Base-by-base conservation (phyloP, 2,797 vertebrate species). In the Microctenopoma lineatum region DNA sequence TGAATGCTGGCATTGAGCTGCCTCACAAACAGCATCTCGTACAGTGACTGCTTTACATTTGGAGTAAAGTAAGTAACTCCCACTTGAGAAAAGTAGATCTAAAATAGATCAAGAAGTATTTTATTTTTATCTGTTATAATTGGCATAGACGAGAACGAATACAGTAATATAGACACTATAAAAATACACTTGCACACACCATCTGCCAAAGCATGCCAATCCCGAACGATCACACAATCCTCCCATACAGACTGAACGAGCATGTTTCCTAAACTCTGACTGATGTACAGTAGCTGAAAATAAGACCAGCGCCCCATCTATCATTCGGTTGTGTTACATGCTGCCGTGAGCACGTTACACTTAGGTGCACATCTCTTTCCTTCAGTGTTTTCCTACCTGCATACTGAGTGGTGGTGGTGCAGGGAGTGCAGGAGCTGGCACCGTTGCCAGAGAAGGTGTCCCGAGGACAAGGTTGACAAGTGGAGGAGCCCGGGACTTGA, bases 381-480 rank as follows among this genome's bases (percentile, higher is more conserved):
- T 38, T 39, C 38, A 42, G 57, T 8, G 13, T 12, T 14, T 39
- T 4, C 26, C 13, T 11, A 67, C 65, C 94, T 92, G 98, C 93
- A 73, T 96, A 99, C 15, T 97, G 95, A 25, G 90, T 93, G 79
- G 91, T 90, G 59, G 89, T 92, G 53, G 95, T 88, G 75, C 98
- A 99, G 15, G 81, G 88, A 27, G 89, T 94, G 84, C 98, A 99
- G 75, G 96, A 96, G 73, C 94, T 98, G 59, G 96, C 97, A 8
- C 96, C 97, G 32, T 96, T 96, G 70, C 94, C 95, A 12, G 98
- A 97, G 61, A 92, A 97, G 25, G 95, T 96, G 89, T 99, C 94
- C 74, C 95, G 93, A 42, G 96, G 96, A 64, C 98, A 99, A 70
- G 92, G 42, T 4, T 94, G 92, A 80, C 98, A 99, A 0, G 84